These are phyloP conservation scores for Montipora foliosa DNA, from an alignment of 64 coral and sea anemone species.

Conservation along the genomic window DNA sequence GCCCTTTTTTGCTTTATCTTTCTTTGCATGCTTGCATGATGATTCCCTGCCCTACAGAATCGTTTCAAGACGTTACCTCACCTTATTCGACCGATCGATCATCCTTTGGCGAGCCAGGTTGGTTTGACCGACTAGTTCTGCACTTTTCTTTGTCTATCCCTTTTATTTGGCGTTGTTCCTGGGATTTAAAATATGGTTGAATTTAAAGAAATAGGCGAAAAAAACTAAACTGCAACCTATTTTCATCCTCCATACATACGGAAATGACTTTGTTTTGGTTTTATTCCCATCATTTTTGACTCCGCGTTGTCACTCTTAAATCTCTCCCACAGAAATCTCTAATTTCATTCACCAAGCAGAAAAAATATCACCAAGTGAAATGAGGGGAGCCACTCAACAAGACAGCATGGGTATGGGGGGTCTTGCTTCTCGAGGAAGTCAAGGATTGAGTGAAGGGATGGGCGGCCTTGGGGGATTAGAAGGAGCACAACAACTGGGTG, in stretches of 20 bases:
- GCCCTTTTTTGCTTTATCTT: conserved; percentile 12
- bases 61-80: conserved; percentile 13
- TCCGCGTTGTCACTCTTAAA: not conserved
- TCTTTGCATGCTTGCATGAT: conserved; percentile 59
- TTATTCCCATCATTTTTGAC: not conserved
- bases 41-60: not conserved
- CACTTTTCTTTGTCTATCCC: not conserved
- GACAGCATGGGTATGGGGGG: conserved; percentile 2
- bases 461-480: conserved; percentile 16
- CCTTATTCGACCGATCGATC: conserved; percentile 23
- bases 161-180: too few species aligned
- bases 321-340: conserved; percentile 57
- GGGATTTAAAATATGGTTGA: too few species aligned
- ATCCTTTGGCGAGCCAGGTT: conserved; percentile 31
- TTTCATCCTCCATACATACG: too few species aligned
- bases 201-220: too few species aligned
- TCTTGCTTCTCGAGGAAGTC: not conserved
- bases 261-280: not conserved
- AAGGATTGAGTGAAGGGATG: not conserved
- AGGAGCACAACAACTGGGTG: conserved; percentile 25
- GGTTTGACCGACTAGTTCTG: not conserved
- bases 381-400: conserved; percentile 41
- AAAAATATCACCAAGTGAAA: conserved; percentile 66
- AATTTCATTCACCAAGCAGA: conserved; percentile 77
- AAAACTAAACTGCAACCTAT: too few species aligned